These are phyloP conservation scores for Auanema freiburgensis DNA, from an alignment of 2,888 invertebrate species.

Conservation along the genomic window DNA sequence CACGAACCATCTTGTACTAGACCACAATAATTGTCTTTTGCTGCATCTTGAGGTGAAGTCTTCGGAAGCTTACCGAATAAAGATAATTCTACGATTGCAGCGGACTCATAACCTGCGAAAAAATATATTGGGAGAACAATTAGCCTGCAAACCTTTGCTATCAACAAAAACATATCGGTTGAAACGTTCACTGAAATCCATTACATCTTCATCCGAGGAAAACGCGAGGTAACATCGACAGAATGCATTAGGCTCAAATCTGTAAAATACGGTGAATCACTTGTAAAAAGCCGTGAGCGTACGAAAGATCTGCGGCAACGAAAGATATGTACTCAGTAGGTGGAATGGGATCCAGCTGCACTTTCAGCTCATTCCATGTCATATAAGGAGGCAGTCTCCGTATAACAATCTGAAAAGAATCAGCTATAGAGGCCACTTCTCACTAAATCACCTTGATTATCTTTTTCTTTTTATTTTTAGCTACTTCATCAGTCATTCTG, in stretches of 20 bases:
- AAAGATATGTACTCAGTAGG: slow-evolving; percentile 14
- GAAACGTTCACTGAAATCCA: slow-evolving; percentile 18
- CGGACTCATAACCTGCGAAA: slow-evolving; percentile 12
- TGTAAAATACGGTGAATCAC: background rate
- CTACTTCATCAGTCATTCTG: background rate
- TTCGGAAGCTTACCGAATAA: slow-evolving; percentile 11
- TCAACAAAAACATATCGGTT: slow-evolving; percentile 22
- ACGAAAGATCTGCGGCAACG: slow-evolving; percentile 19
- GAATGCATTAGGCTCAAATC: slow-evolving; percentile 19
- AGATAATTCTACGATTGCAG: slow-evolving; percentile 19
- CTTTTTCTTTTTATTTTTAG: slow-evolving; percentile 10
- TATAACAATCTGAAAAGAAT: slow-evolving; percentile 11
- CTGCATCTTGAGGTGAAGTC: slow-evolving; percentile 10
- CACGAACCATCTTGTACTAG: slow-evolving; percentile 15
- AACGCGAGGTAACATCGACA: slow-evolving; percentile 19
- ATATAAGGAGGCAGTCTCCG: slow-evolving; percentile 19
- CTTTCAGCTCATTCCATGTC: slow-evolving; percentile 18
- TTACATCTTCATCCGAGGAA: slow-evolving; percentile 7
- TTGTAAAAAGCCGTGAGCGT: background rate
- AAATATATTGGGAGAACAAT: background rate
- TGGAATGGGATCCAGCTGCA: slow-evolving; percentile 15
- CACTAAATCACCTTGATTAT: slow-evolving; percentile 7
- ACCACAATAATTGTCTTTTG: slow-evolving; percentile 17
- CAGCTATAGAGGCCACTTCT: background rate
- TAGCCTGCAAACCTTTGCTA: slow-evolving; percentile 6